phyloP scores from a whole-genome alignment of 2,797 vertebrate genomes.

The Neosalanx taihuensis region DNA sequence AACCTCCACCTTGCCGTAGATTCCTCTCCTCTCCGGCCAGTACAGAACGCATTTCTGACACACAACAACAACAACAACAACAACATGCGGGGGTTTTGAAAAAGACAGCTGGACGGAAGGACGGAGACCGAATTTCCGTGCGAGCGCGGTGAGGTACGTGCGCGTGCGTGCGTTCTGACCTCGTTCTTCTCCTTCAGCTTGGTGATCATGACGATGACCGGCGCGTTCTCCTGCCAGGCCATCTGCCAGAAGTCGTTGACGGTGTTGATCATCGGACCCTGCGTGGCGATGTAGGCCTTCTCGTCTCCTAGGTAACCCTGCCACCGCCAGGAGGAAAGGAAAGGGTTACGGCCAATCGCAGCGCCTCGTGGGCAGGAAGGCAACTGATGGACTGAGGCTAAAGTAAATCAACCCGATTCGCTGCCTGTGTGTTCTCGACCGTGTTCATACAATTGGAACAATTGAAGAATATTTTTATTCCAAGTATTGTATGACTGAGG shows the following conservation, averaged over 20 bases:
- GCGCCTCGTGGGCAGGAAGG: no score
- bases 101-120: no score
- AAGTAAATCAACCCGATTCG: no score
- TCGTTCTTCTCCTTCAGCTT: constrained; percentile 99
- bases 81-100: background rate
- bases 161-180: constrained; percentile 64
- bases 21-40: constrained; percentile 95
- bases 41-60: constrained; percentile 94
- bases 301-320: constrained; percentile 88
- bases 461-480: background rate
- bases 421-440: no score
- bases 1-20: constrained; percentile 93
- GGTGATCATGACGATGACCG: constrained; percentile 97
- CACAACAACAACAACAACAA: background rate
- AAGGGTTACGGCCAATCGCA: background rate
- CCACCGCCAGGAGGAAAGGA: background rate
- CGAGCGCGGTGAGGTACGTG: background rate
- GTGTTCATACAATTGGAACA: no score
- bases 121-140: no score
- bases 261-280: constrained; percentile 98
- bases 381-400: no score
- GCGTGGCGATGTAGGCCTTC: constrained; percentile 90
- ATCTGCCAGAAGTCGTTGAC: constrained; percentile 98
- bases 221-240: constrained; percentile 93
- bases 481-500: background rate